Conservation (phyloP, 2,113 vertebrate genomes). For the Leucosticte australis region DNA sequence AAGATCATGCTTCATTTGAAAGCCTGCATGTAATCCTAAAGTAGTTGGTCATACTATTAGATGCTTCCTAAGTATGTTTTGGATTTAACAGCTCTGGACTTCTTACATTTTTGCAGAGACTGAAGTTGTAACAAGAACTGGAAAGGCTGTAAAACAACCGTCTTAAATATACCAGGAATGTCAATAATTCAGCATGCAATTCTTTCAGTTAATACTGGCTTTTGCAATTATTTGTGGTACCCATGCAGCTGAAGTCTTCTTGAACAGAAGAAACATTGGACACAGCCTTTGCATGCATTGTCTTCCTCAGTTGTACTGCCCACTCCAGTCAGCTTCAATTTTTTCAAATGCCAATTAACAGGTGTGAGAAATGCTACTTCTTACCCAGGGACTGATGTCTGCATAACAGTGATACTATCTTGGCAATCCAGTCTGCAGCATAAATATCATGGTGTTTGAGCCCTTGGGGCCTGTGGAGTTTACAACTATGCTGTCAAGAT, state of each 20-base stretch:
- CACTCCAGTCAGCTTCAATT: conserved; percentile 51
- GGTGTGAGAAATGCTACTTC: conserved; percentile 75
- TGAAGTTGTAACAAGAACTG: background rate
- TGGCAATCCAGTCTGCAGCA: conserved; percentile 68
- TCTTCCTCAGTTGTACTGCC: background rate
- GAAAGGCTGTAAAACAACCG: background rate
- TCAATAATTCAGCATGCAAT: background rate
- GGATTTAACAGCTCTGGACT: background rate
- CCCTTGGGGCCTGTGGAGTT: conserved; percentile 79
- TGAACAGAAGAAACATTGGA: background rate
- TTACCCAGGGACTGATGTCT: conserved; percentile 61
- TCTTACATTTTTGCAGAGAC: background rate
- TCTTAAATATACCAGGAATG: background rate
- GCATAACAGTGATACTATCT: conserved; percentile 73
- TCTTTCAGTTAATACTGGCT: background rate
- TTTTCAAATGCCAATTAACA: conserved; percentile 81
- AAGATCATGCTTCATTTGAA: background rate
- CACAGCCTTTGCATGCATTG: background rate
- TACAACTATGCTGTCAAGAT: conserved; percentile 82
- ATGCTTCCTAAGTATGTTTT: background rate
- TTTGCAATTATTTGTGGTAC: background rate
- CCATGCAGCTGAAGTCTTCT: background rate
- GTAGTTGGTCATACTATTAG: background rate
- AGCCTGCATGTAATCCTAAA: background rate
- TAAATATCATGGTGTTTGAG: conserved; percentile 80